A percentile compares a stretch with the other conserved stretches of the same genome.
phyloP scores from a whole-genome alignment of 2,797 vertebrate genomes.

The Acrossocheilus wenchowensis region DNA sequence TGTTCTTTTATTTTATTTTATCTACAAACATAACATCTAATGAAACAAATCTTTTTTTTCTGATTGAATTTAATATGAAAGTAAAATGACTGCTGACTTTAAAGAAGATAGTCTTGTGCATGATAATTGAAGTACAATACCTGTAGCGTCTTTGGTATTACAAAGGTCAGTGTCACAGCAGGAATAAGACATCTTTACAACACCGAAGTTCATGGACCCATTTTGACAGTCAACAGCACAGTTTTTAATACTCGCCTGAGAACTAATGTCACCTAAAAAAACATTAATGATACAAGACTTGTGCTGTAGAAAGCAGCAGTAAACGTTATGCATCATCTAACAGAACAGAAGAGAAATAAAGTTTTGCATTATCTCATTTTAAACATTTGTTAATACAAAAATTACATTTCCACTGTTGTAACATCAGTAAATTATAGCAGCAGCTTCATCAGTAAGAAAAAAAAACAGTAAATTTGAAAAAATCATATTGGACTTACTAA shows the following conservation, averaged over 20 bases:
- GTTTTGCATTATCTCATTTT: not conserved
- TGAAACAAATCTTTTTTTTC: not conserved
- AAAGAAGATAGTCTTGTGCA: not conserved
- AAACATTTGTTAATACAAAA: not conserved
- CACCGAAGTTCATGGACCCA: not conserved
- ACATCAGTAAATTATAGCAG: not conserved
- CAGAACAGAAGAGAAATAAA: not conserved
- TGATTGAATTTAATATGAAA: not conserved
- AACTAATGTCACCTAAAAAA: not conserved
- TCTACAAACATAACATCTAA: not conserved
- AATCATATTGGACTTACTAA: not conserved
- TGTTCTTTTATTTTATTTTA: not conserved
- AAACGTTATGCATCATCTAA: not conserved
- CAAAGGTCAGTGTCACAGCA: slow-evolving; percentile 5
- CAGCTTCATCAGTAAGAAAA: not conserved
- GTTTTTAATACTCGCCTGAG: not conserved
- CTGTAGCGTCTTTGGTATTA: not conserved
- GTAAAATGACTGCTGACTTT: not conserved
- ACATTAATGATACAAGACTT: not conserved
- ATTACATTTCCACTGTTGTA: not conserved
- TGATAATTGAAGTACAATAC: not conserved
- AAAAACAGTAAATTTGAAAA: too few relatives aligned
- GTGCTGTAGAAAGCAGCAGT: not conserved
- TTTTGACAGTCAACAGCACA: not conserved
- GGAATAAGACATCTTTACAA: not conserved